These are phyloP conservation scores for Galerucella pusilla DNA, from an alignment of 2,888 invertebrate species.

Conservation along the genomic window DNA sequence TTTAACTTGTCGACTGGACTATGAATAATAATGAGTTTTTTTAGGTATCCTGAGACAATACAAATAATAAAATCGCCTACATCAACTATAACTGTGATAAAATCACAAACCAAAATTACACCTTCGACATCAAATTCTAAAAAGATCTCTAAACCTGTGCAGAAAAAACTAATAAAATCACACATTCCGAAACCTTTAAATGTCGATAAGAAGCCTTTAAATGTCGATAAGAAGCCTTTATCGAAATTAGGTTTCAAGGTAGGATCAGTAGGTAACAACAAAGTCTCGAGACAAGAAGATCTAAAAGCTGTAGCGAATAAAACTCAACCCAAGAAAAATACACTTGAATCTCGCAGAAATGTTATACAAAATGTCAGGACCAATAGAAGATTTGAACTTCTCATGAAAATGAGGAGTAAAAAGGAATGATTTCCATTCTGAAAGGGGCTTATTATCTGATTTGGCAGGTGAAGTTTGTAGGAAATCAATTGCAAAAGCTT, in stretches of 20 bases:
- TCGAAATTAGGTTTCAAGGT: slow-evolving; percentile 52
- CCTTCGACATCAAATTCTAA: slow-evolving; percentile 36
- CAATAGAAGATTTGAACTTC: slow-evolving; percentile 78
- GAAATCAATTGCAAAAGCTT: no score
- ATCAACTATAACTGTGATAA: slow-evolving; percentile 19
- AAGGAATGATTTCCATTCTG: background rate
- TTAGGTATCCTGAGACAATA: slow-evolving; percentile 24
- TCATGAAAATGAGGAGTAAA: slow-evolving; percentile 70
- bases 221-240: slow-evolving; percentile 31
- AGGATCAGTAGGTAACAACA: slow-evolving; percentile 11
- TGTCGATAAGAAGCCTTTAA: slow-evolving; percentile 32
- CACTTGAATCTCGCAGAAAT: slow-evolving; percentile 56
- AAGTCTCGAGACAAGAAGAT: slow-evolving; percentile 47
- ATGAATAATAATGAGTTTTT: background rate
- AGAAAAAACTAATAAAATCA: slow-evolving; percentile 29
- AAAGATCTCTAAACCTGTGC: slow-evolving; percentile 23
- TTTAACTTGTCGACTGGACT: no score
- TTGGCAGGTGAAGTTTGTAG: no score
- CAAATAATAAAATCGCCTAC: slow-evolving; percentile 19
- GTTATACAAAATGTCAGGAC: slow-evolving; percentile 75
- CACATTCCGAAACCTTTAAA: slow-evolving; percentile 29
- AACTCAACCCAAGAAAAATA: slow-evolving; percentile 45
- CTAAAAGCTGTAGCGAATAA: slow-evolving; percentile 52
- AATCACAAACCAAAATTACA: slow-evolving; percentile 18
- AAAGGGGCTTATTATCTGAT: background rate